Percentiles rank a stretch among this genome's conserved stretches.
Conservation (phyloP, 2,113 vertebrate genomes). For the Tiliqua scincoides region DNA sequence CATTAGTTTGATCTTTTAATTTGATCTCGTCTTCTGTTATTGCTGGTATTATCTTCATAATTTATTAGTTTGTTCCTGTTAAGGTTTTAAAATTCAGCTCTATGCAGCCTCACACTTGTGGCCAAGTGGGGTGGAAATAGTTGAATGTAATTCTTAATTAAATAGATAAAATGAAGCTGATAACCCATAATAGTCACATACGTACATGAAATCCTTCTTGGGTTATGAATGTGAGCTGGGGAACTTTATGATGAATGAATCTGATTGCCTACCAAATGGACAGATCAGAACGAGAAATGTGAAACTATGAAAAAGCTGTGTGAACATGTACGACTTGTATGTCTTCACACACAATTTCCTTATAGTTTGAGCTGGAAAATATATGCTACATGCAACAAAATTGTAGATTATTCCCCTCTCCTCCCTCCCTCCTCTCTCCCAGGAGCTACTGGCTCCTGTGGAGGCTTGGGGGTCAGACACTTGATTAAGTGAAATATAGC, state of each 20-base stretch:
- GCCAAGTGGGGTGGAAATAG: background rate
- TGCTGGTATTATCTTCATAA: background rate
- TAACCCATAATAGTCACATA: background rate
- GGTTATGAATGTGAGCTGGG: background rate
- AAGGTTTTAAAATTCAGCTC: background rate
- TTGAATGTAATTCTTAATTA: background rate
- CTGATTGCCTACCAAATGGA: background rate
- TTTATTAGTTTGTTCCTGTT: background rate
- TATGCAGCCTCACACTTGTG: background rate
- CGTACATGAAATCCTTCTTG: background rate
- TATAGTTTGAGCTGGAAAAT: conserved; percentile 62
- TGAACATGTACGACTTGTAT: background rate
- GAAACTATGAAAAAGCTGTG: background rate
- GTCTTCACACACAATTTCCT: conserved; percentile 14
- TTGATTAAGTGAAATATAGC: conserved; percentile 84
- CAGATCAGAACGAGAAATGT: background rate
- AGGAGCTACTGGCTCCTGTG: conserved; percentile 70
- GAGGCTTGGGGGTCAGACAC: conserved; percentile 75
- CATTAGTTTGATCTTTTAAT: background rate
- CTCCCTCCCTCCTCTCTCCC: background rate
- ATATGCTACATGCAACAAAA: conserved; percentile 64
- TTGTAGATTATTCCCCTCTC: conserved; percentile 57
- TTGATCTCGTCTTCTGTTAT: background rate
- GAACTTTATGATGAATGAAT: background rate
- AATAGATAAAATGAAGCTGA: background rate